Conservation (phyloP, 2,797 vertebrate genomes). For the Coracias cyanogaster region DNA sequence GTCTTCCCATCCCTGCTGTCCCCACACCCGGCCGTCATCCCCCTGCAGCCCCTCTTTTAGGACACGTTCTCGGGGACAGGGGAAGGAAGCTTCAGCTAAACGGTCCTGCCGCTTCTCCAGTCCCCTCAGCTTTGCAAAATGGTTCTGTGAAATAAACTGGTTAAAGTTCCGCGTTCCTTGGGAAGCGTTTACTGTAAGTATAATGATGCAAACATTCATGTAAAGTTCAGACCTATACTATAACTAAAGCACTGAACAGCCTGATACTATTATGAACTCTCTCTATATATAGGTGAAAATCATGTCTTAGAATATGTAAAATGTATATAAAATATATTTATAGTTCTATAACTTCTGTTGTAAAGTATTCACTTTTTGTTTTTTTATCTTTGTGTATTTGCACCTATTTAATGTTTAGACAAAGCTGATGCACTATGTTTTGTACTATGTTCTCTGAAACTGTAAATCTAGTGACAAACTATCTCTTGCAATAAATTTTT, state of each 20-base stretch:
- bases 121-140: not conserved
- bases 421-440: conserved; percentile 83
- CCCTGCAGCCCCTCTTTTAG: conserved; percentile 87
- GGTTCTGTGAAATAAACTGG: not conserved
- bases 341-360: conserved; percentile 81
- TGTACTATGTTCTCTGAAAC: conserved; percentile 82
- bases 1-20: conserved; percentile 82
- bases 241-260: conserved; percentile 76
- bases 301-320: conserved; percentile 79
- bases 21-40: conserved; percentile 81
- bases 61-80: not conserved
- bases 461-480: conserved; percentile 82
- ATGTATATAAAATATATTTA: conserved; percentile 84
- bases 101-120: not conserved
- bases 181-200: conserved; percentile 67
- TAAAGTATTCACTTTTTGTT: conserved; percentile 77
- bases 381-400: conserved; percentile 83
- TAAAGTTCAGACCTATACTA: conserved; percentile 63
- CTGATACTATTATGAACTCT: conserved; percentile 39
- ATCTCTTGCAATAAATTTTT: conserved; percentile 85
- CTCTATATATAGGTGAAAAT: conserved; percentile 51
- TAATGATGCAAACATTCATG: conserved; percentile 62
- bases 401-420: conserved; percentile 83
- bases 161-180: not conserved
- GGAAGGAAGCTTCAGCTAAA: not conserved